phyloP scores from a whole-genome alignment of 2,888 invertebrate genomes.

The Stomorhina lunata region DNA sequence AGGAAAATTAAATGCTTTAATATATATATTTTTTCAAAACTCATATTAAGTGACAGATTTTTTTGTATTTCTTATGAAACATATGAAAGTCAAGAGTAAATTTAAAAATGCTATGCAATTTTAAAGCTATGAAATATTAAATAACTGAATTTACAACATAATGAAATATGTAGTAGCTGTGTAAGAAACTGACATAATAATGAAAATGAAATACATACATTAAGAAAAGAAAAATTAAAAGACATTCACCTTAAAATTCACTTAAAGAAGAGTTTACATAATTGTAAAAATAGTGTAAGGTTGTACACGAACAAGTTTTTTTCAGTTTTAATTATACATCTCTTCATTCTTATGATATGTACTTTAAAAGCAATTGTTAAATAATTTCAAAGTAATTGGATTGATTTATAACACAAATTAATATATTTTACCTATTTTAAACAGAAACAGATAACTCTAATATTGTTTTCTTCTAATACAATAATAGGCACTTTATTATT shows the following conservation, averaged over 20 bases:
- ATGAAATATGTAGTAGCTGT: background rate
- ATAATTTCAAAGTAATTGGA: no score
- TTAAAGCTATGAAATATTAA: slow-evolving; percentile 25
- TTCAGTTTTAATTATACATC: no score
- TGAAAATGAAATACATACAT: background rate
- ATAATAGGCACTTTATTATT: no score
- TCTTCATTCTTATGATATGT: no score
- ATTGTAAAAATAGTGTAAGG: no score
- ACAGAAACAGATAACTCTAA: no score
- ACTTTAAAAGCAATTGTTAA: no score
- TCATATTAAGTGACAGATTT: slow-evolving; percentile 36
- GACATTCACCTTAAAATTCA: background rate
- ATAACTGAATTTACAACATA: slow-evolving; percentile 6
- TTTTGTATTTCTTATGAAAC: slow-evolving; percentile 3
- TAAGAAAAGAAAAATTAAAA: background rate
- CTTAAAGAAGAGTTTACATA: no score
- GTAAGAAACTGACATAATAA: background rate
- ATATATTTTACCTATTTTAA: no score
- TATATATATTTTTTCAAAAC: background rate
- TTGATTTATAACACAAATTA: no score
- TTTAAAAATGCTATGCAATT: background rate
- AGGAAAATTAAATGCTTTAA: slow-evolving; percentile 28
- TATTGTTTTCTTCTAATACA: no score
- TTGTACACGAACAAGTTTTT: no score
- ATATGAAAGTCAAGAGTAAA: slow-evolving; percentile 41